Base-by-base conservation (phyloP, 2,113 vertebrate genomes). In the Poicephalus meyeri region DNA sequence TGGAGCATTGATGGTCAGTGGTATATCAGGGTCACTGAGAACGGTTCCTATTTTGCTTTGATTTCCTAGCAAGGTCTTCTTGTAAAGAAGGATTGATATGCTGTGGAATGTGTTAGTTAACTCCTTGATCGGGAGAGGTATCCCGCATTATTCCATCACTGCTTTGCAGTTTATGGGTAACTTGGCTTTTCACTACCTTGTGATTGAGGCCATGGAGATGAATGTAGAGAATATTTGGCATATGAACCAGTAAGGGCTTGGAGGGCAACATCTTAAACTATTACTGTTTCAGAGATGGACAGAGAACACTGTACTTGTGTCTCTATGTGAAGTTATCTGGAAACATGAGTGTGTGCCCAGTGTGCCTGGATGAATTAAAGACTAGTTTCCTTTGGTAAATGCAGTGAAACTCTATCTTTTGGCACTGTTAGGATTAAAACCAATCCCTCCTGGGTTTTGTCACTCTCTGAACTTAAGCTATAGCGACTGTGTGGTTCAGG, bases 91-190 rank as follows among this genome's bases (percentile, higher is more conserved):
- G 58, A 66, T 72, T 89, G 84, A 29, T 88, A 39, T 15, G 28
- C 61, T 49, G 31, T 66, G 66, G 65, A 76, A 74, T 65, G 31
- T 10, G 11, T 72, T 53, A 29, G 66, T 83, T 80, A 93, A 91
- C 73, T 78, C 35, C 14, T 89, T 56, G 42, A 56, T 80, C 46
- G 17, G 66, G 84, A 79, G 77, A 83, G 73, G 80, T 93, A 76
- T 42, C 73, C 81, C 93, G 60, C 42, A 47, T 85, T 60, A 74
- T 79, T 91, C 68, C 76, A 49, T 79, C 58, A 17, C 65, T 73
- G 56, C 91, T 96, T 95, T 94, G 85, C 96, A 94, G 73, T 86
- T 73, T 86, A 3, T 60, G 74, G 64, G 26, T 81, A 63, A 41
- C 68, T 69, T 73, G 61, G 2, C 25, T 79, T 94, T 86, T 91